Conservation (phyloP, 2,113 vertebrate species). For the rat (Rattus norvegicus) region DNA sequence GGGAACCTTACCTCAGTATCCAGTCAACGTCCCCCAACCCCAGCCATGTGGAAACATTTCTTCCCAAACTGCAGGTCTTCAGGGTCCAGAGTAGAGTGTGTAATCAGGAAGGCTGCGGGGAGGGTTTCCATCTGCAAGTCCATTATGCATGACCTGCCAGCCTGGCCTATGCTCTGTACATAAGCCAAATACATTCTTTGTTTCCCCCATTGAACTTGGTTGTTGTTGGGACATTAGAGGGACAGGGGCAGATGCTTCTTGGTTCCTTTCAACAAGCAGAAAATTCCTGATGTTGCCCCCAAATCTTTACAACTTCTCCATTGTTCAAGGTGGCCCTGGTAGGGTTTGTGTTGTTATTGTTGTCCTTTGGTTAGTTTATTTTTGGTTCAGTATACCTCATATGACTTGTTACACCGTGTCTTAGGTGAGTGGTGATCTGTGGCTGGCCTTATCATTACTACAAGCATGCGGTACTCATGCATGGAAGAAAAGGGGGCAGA, state of each 20-base stretch:
- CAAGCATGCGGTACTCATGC: too few species aligned
- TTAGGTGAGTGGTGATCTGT: neutral
- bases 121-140: neutral
- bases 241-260: neutral
- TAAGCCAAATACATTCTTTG: neutral
- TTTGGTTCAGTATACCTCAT: neutral
- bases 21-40: too few species aligned
- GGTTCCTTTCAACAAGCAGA: neutral
- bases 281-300: neutral
- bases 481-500: too few species aligned
- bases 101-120: neutral
- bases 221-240: neutral
- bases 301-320: neutral
- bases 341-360: too few species aligned
- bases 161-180: neutral
- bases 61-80: neutral
- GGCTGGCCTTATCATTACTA: neutral
- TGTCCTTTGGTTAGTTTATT: neutral
- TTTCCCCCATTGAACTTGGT: neutral
- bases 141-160: too few species aligned
- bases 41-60: neutral
- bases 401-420: neutral
- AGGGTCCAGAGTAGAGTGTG: neutral
- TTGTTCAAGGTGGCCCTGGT: too few species aligned
- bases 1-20: neutral